phyloP scores from a whole-genome alignment of 2,113 vertebrate species.

The rat (Rattus norvegicus) region GRCr8 NC_086023.1:112881001-112881500 shows the following conservation, averaged over 20 bases:
- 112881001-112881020: background rate
- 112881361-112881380: background rate
- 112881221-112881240: background rate
- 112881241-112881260: background rate
- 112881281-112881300: background rate
- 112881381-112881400: background rate
- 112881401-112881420: background rate
- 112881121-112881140: background rate
- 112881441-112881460: background rate
- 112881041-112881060: background rate
- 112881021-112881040: background rate
- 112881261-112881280: background rate
- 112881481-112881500: background rate
- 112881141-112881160: background rate
- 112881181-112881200: background rate
- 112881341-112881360: background rate
- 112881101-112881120: background rate
- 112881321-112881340: background rate
- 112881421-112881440: background rate
- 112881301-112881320: background rate
- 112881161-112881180: background rate
- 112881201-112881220: background rate
- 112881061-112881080: background rate
- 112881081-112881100: too few species aligned
- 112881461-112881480: background rate